Conservation (phyloP, 2,113 vertebrate genomes). For the Theristicus caerulescens region DNA sequence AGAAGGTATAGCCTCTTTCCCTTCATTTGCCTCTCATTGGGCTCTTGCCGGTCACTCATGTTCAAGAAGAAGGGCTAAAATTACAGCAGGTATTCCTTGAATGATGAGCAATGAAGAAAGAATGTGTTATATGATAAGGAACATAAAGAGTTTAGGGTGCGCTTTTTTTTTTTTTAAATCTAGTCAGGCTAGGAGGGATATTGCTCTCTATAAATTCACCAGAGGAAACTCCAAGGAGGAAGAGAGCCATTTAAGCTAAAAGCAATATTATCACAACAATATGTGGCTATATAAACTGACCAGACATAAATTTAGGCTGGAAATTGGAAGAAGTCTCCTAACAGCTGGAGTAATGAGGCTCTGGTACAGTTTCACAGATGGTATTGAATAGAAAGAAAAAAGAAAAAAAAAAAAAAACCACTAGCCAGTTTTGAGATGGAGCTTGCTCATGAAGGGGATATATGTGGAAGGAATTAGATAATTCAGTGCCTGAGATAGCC, state of each 20-base stretch:
- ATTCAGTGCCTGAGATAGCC: background rate
- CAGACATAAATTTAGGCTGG: background rate
- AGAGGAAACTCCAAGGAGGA: background rate
- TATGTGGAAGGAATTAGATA: background rate
- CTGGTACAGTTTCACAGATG: background rate
- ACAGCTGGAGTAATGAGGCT: background rate
- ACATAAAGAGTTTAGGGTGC: background rate
- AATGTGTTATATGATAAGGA: background rate
- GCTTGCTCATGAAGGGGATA: background rate
- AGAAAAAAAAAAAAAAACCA: background rate
- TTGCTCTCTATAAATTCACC: background rate
- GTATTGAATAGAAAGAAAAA: background rate
- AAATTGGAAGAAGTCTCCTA: background rate
- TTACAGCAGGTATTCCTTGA: background rate
- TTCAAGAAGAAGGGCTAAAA: background rate
- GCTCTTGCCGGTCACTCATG: background rate
- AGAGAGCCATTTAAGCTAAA: slow-evolving; percentile 12
- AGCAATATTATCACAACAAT: slow-evolving; percentile 23
- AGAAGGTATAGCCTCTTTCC: background rate
- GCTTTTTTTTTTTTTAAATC: background rate
- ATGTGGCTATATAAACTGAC: slow-evolving; percentile 3
- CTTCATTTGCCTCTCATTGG: background rate
- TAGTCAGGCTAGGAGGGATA: background rate
- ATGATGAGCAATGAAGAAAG: background rate
- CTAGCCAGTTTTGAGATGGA: background rate